Conservation (phyloP, 2,797 vertebrate species). For the Triplophysa bombifrons region DNA sequence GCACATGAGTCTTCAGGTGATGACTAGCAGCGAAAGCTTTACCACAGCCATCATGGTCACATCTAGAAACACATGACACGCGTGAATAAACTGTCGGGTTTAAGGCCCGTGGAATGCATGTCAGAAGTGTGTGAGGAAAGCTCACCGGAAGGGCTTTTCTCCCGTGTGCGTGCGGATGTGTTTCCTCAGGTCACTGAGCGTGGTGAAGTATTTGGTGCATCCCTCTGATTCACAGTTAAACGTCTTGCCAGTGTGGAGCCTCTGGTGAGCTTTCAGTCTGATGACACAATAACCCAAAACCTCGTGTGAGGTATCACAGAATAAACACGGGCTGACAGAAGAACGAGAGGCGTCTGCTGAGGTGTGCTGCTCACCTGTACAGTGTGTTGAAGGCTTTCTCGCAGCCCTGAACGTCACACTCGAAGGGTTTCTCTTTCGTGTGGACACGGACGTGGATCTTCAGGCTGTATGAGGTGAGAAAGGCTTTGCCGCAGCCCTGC, state of each 20-base stretch:
- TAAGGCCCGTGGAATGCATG: no score
- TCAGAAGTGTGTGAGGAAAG: no score
- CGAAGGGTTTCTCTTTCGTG: slow-evolving; percentile 99
- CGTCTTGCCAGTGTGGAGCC: slow-evolving; percentile 98
- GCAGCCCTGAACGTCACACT: slow-evolving; percentile 97
- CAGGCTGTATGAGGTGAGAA: slow-evolving; percentile 98
- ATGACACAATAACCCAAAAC: slow-evolving; percentile 38
- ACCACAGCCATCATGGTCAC: slow-evolving; percentile 97
- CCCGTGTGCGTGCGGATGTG: slow-evolving; percentile 99
- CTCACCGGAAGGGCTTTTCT: slow-evolving; percentile 97
- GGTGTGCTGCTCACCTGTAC: slow-evolving; percentile 79
- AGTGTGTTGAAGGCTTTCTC: slow-evolving; percentile 98
- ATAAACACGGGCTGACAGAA: no score
- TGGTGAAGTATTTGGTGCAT: slow-evolving; percentile 99
- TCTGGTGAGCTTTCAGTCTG: slow-evolving; percentile 98
- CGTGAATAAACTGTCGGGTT: no score
- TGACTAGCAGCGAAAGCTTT: slow-evolving; percentile 99
- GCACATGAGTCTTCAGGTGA: slow-evolving; percentile 98
- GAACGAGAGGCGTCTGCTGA: no score
- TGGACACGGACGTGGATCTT: slow-evolving; percentile 98
- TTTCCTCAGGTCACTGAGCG: slow-evolving; percentile 98
- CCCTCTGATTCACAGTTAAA: slow-evolving; percentile 99
- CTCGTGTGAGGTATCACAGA: no score
- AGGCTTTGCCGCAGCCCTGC: slow-evolving; percentile 97
- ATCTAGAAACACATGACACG: slow-evolving; percentile 71